Evolutionary conservation across 2,113 vertebrate species (phyloP).

Genomic region (Nothocercus julius): DNA sequence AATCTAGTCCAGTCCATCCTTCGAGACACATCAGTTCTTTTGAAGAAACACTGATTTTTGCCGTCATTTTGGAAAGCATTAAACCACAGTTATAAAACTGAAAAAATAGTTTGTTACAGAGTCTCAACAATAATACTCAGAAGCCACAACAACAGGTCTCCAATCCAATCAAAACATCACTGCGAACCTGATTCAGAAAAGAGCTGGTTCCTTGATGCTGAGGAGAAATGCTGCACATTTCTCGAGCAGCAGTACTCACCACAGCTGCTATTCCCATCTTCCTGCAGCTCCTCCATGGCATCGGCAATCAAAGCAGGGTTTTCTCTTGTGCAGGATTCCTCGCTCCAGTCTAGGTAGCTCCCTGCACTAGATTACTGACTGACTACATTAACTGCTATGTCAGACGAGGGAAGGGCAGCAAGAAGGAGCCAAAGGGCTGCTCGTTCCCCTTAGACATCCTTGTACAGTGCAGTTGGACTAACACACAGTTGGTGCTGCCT

Average conservation of each 20-base stretch:
- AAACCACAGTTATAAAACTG: background rate
- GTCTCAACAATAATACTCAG: background rate
- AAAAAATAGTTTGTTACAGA: background rate
- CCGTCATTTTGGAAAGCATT: background rate
- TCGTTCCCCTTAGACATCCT: background rate
- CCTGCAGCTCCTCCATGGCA: accelerated
- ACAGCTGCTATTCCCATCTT: background rate
- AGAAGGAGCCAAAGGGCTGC: background rate
- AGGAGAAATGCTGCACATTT: accelerated
- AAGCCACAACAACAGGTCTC: accelerated
- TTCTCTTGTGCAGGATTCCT: background rate
- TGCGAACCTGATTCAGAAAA: background rate
- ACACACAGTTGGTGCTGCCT: background rate
- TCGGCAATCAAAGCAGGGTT: background rate
- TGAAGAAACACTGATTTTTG: background rate
- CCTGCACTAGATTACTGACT: background rate
- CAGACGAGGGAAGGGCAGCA: background rate
- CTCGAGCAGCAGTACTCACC: background rate
- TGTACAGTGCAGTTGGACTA: background rate
- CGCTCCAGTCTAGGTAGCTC: background rate
- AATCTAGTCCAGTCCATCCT: background rate
- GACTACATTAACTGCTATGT: background rate
- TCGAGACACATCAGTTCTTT: background rate
- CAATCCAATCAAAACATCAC: background rate
- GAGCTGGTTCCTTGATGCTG: accelerated